phyloP scores from a whole-genome alignment of 2,797 vertebrate species.

The Percopsis omiscomaycus region DNA sequence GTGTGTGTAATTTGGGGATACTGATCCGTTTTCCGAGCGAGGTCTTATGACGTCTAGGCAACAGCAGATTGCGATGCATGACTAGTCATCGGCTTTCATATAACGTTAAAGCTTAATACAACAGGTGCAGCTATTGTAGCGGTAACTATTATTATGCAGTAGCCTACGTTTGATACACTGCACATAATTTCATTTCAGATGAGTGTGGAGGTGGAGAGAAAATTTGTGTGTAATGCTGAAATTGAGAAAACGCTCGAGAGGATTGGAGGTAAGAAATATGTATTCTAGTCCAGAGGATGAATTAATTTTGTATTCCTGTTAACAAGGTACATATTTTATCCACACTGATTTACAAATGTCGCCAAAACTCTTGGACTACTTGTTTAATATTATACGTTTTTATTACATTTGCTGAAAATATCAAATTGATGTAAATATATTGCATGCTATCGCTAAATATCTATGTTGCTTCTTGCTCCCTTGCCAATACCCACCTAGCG shows the following conservation, averaged over 20 bases:
- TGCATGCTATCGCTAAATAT: background rate
- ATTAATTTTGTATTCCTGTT: constrained; percentile 17
- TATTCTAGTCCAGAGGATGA: constrained; percentile 18
- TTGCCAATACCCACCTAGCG: constrained; percentile 39
- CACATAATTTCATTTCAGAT: constrained; percentile 60
- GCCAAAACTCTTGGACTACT: constrained; percentile 20
- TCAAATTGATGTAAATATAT: background rate
- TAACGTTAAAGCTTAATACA: background rate
- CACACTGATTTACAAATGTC: background rate
- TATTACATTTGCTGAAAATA: too few species aligned
- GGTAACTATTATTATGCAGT: too few species aligned
- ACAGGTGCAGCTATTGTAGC: constrained; percentile 17
- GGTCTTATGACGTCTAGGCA: background rate
- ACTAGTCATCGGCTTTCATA: too few species aligned
- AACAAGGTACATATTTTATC: constrained; percentile 28
- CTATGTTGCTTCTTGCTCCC: constrained; percentile 4
- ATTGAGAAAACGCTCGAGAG: constrained; percentile 67
- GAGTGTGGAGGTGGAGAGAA: constrained; percentile 82
- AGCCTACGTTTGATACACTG: background rate
- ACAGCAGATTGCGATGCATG: background rate
- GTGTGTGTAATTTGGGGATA: constrained; percentile 21
- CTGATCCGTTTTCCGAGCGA: background rate
- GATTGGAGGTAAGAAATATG: constrained; percentile 65
- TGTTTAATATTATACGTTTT: too few species aligned
- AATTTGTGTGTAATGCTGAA: constrained; percentile 73